Evolutionary conservation across 2,888 invertebrate species (phyloP), one percentile per base, ranked within the genome.

Genomic region (Chaetogeoica ovagalla): DNA sequence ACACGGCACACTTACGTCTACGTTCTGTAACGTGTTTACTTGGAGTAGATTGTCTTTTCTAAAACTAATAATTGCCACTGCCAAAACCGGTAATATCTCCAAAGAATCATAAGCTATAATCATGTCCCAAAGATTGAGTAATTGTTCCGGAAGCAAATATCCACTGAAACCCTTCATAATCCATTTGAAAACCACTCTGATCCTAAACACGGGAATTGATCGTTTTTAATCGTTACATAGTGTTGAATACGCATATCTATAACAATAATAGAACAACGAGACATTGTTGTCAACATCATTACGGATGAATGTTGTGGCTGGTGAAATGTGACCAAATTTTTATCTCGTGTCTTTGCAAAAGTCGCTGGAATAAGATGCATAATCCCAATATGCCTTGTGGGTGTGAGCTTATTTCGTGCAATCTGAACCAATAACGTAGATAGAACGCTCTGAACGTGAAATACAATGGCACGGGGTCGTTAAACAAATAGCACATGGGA

Each of bases 121-220:
- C 84, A 96, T 89, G 86, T 98, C 98, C 98, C 98, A 98, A 19
- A 98, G 88, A 63, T 94, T 91, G 5, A 98, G 88, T 1, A 98
- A 89, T 86, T 98, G 97, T 85, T 96, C 96, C 0, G 96, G 96
- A 0, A 95, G 93, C 70, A 98, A 88, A 85, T 96, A 96, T 0
- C 98, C 98, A 84, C 97, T 96, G 86, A 97, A 98, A 2, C 95
- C 97, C 83, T 97, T 89, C 92, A 98, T 97, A 68, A 98, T 87
- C 97, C 98, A 98, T 87, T 97, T 97, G 86, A 97, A 96, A 1
- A 96, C 95, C 43, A 97, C 91, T 84, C 93, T 90, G 76, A 97
- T 89, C 4, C 97, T 97, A 84, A 82, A 85, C 84, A 59, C 11
- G 48, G 17, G 1, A 11, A 60, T 11, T 48, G 1, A 1, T 13